A percentile compares a stretch with the other conserved stretches of the same genome.
phyloP scores from a whole-genome alignment of 2,888 invertebrate genomes.

The Eupithecia abbreviata region DNA sequence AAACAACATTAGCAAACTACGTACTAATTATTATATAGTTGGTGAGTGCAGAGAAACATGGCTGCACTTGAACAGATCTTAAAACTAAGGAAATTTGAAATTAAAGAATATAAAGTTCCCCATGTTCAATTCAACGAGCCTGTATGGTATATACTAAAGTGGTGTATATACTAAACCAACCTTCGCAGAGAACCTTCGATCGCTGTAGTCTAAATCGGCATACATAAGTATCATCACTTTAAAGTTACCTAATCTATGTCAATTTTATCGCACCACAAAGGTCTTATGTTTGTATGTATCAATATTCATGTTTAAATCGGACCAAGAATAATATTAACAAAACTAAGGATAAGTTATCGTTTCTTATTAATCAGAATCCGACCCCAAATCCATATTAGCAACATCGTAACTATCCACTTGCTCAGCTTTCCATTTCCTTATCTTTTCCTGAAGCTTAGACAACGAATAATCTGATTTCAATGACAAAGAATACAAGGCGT shows the following conservation, averaged over 20 bases:
- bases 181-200: background rate
- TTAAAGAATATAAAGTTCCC: background rate
- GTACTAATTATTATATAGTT: background rate
- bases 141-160: no score
- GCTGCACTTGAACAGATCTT: background rate
- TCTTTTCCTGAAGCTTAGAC: conserved; percentile 52
- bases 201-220: background rate
- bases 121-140: no score
- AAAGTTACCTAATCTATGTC: background rate
- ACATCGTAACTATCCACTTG: conserved; percentile 67
- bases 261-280: background rate
- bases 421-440: conserved; percentile 62
- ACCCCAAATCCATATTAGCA: conserved; percentile 72
- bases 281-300: background rate
- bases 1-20: background rate
- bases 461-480: conserved; percentile 56
- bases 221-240: background rate
- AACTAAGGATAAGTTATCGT: background rate
- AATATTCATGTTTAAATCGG: background rate
- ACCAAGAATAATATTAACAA: no score
- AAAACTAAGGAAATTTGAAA: background rate
- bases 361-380: conserved; percentile 51
- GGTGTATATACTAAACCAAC: background rate
- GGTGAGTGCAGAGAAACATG: background rate
- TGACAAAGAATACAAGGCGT: conserved; percentile 39